Conservation (phyloP, 1,140 invertebrate genomes). For the Heterodera schachtii region DNA sequence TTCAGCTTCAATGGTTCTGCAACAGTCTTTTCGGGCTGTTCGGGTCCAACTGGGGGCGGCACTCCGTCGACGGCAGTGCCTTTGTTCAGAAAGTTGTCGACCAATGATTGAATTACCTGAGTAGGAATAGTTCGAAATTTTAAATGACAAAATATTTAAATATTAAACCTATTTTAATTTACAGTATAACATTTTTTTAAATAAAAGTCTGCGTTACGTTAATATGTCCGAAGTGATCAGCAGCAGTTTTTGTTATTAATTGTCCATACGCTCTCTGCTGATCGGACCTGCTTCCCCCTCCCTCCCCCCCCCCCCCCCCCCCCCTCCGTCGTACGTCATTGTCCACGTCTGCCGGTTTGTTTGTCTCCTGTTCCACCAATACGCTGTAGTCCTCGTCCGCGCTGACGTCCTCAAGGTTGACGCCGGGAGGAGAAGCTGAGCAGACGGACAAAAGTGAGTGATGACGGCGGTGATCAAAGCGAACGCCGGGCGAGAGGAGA, state of each 20-base stretch:
- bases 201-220: no score
- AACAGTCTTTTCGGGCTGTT: neutral
- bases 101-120: constrained; percentile 48
- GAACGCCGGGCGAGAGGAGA: neutral
- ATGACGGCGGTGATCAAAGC: neutral
- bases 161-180: no score
- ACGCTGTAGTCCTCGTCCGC: constrained; percentile 27
- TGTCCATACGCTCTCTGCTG: neutral
- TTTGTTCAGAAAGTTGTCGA: constrained; percentile 57
- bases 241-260: neutral
- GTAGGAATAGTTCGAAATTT: neutral
- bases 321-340: constrained; percentile 41
- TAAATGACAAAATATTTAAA: no score
- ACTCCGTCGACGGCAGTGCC: constrained; percentile 44
- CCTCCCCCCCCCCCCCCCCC: neutral
- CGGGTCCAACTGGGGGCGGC: constrained; percentile 18
- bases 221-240: neutral
- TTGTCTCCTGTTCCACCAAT: constrained; percentile 21
- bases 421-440: neutral
- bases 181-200: no score
- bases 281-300: neutral
- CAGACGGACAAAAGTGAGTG: neutral
- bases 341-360: constrained; percentile 52
- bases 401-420: constrained; percentile 20
- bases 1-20: constrained; percentile 43